A percentile compares a stretch with the other conserved stretches of the same genome.
phyloP scores from a whole-genome alignment of 2,113 vertebrate species.

The Chascanopsetta lugubris region DNA sequence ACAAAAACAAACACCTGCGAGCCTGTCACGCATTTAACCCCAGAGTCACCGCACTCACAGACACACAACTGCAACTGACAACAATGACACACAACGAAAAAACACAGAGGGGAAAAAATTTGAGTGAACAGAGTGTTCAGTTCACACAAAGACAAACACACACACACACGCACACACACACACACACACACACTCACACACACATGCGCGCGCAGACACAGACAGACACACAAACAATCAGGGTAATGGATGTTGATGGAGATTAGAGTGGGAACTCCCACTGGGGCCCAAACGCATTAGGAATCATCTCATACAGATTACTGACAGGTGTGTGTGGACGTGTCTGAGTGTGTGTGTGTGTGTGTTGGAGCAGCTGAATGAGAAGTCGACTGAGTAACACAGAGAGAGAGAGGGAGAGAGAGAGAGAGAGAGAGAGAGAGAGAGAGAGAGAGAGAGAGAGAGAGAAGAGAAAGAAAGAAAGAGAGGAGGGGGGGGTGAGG shows the following conservation, averaged over 20 bases:
- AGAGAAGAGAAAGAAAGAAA: conserved; percentile 15
- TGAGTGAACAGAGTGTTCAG: conserved; percentile 29
- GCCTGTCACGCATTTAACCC: conserved; percentile 13
- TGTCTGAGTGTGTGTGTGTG: conserved; percentile 35
- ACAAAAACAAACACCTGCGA: background rate
- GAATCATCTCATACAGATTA: conserved; percentile 79
- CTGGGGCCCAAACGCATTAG: conserved; percentile 73
- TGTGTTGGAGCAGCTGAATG: conserved; percentile 58
- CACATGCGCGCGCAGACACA: conserved; percentile 14
- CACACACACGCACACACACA: conserved; percentile 13
- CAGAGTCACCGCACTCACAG: conserved; percentile 1
- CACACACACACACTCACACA: conserved; percentile 30
- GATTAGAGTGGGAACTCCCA: conserved; percentile 79
- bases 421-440: background rate
- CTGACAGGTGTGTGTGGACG: conserved; percentile 70
- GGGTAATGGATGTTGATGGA: conserved; percentile 80
- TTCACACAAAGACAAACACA: conserved; percentile 23
- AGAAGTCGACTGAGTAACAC: conserved; percentile 58
- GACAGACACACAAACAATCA: conserved; percentile 71
- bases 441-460: conserved; percentile 9
- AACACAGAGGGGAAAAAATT: conserved; percentile 1
- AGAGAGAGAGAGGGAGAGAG: conserved; percentile 47
- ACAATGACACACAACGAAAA: conserved; percentile 35
- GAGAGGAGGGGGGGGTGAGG: conserved; percentile 42
- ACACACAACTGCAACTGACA: conserved; percentile 41